Evolutionary conservation across 1,140 invertebrate genomes (phyloP).

Genomic region (Nautilus pompilius): DNA sequence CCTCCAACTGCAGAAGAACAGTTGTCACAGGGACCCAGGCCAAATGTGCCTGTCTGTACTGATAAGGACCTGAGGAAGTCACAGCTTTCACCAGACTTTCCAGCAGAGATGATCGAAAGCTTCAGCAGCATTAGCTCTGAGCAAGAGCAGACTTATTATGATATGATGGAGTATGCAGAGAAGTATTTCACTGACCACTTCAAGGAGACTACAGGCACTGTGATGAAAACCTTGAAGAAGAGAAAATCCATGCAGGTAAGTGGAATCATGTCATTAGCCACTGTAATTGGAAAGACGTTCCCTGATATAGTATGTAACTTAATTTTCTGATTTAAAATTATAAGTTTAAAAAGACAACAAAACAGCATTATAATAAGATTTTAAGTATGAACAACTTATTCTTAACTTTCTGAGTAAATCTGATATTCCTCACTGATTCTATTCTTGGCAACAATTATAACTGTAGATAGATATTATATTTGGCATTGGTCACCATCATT

Average conservation of each 20-base stretch:
- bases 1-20: neutral
- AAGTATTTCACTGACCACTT: constrained; percentile 90
- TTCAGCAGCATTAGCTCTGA: constrained; percentile 6
- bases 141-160: constrained; percentile 60
- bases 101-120: constrained; percentile 1
- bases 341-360: too few species aligned
- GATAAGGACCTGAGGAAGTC: constrained; percentile 1
- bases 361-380: too few species aligned
- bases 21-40: constrained; percentile 15
- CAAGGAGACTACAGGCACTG: constrained; percentile 70
- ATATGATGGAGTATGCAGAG: constrained; percentile 90
- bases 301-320: too few species aligned
- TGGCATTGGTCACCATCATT: too few species aligned
- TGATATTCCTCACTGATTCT: too few species aligned
- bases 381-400: too few species aligned
- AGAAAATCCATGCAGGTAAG: constrained; percentile 32
- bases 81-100: neutral
- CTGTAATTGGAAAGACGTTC: too few species aligned
- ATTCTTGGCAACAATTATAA: too few species aligned
- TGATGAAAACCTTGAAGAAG: constrained; percentile 79
- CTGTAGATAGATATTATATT: too few species aligned
- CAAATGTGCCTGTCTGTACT: neutral
- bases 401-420: too few species aligned
- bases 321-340: too few species aligned
- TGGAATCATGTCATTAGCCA: too few species aligned